A percentile compares a stretch with the other conserved stretches of the same genome.
These are phyloP conservation scores for Danio rerio DNA, from an alignment of 2,113 vertebrate species.

Conservation along the genomic window DNA sequence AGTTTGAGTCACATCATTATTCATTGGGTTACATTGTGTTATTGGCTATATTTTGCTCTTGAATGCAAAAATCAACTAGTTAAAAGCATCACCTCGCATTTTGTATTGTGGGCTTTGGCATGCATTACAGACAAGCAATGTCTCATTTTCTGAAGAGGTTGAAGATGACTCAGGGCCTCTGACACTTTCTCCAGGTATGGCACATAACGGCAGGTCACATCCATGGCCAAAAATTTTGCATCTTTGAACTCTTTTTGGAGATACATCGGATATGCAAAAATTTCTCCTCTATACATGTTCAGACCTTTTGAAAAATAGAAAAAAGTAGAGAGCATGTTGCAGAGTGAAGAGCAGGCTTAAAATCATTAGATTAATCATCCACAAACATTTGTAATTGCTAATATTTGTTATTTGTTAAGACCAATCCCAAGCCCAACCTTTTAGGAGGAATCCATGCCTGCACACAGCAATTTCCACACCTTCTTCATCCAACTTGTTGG, in stretches of 20 bases:
- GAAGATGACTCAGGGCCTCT: constrained; percentile 33
- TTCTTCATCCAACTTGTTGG: constrained; percentile 30
- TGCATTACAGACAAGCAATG: constrained; percentile 36
- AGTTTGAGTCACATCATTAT: neutral
- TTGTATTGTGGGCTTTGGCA: constrained; percentile 41
- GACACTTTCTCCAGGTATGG: constrained; percentile 34
- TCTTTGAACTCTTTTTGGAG: constrained; percentile 37
- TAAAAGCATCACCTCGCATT: constrained; percentile 29
- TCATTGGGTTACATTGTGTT: neutral
- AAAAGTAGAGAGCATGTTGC: neutral
- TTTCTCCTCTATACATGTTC: constrained; percentile 43
- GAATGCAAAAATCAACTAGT: neutral
- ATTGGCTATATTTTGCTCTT: neutral
- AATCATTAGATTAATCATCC: neutral
- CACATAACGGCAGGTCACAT: constrained; percentile 45
- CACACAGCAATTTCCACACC: constrained; percentile 29
- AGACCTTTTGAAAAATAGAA: constrained; percentile 11
- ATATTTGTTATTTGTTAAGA: neutral
- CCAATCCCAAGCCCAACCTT: neutral
- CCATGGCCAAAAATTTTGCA: constrained; percentile 32
- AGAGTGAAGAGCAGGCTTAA: neutral
- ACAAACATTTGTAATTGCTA: neutral
- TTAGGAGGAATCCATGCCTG: constrained; percentile 40
- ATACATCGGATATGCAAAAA: constrained; percentile 41
- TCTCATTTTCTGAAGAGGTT: constrained; percentile 27